These are phyloP conservation scores for Lepidurus couesii DNA, from an alignment of 1,140 invertebrate species.

Conservation along the genomic window DNA sequence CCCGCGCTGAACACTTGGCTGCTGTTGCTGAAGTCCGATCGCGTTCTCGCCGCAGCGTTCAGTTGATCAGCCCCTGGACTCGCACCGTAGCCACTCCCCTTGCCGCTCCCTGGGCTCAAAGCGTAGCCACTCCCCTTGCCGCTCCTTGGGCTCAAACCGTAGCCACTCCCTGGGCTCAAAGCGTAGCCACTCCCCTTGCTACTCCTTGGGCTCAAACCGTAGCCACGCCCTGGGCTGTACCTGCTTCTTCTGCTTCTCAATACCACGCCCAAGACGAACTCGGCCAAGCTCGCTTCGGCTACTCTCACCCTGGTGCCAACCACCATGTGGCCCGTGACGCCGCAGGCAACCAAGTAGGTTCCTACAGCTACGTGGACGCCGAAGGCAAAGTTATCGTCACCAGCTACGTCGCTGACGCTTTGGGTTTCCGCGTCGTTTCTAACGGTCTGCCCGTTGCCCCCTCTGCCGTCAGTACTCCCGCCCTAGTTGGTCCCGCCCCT, in stretches of 20 bases:
- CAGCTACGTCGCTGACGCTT: constrained; percentile 43
- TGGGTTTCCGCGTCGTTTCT: constrained; percentile 37
- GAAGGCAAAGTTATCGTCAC: constrained; percentile 42
- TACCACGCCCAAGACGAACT: constrained; percentile 40
- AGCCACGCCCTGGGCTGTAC: constrained; percentile 38
- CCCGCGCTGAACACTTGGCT: constrained; percentile 30
- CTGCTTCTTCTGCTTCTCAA: constrained; percentile 29
- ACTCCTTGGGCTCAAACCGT: constrained; percentile 37
- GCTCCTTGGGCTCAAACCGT: constrained; percentile 37
- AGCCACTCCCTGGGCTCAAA: constrained; percentile 38
- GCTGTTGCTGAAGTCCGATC: constrained; percentile 22
- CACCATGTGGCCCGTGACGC: constrained; percentile 38
- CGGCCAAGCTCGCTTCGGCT: constrained; percentile 37
- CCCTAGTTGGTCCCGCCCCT: constrained; percentile 34
- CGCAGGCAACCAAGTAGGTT: constrained; percentile 43
- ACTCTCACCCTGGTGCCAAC: constrained; percentile 39
- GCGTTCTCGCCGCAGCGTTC: not conserved
- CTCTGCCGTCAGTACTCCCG: not conserved
- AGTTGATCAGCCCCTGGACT: constrained; percentile 40
- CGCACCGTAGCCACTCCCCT: constrained; percentile 41
- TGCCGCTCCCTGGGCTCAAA: not conserved
- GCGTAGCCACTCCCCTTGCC: constrained; percentile 16
- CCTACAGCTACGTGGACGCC: constrained; percentile 44
- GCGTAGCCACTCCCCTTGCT: constrained; percentile 19
- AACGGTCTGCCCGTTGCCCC: constrained; percentile 37